Evolutionary conservation across 2,888 invertebrate genomes (phyloP), one percentile per base, ranked within the genome.

Genomic region (Bedellia somnulentella): DNA sequence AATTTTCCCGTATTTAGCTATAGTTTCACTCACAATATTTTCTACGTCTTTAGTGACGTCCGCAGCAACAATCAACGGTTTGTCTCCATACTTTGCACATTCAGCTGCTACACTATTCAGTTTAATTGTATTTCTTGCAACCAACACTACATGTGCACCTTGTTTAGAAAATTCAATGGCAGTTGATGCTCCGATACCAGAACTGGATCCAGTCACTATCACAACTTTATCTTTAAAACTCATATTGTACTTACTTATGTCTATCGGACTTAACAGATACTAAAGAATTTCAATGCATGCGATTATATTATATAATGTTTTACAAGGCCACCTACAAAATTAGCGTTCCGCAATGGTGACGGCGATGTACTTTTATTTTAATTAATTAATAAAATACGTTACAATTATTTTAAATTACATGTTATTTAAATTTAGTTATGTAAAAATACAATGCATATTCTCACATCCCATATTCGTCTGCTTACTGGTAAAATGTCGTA

Each of bases 1-100:
- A 2, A 71, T 35, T 33, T 42, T 47, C 12, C 54, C 51, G 42
- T 42, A 64, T 28, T 55, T 49, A 15, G 50, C 36, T 2, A 71
- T 35, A 1, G 67, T 58, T 18, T 53, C 44, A 11, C 57, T 47
- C 4, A 73, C 36, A 15, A 66, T 46, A 9, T 52, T 46, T 33
- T 63, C 63, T 13, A 46, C 46, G 41, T 67, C 66, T 8, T 45
- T 49, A 5, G 45, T 42, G 8, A 59, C 25, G 27, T 60, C 58
- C 6, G 48, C 56, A 12, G 36, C 31, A 4, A 54, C 30, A 1
- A 43, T 25, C 11, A 46, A 38, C 2, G 46, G 44, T 31, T 43
- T 39, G 12, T 29, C 32, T 11, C 36, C 31, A 15, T 39, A 24
- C 6, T 15, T 9, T 21, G 24, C 29, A 24, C 38, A 38, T 23